Percentiles rank a stretch among this genome's conserved stretches.
phyloP scores from a whole-genome alignment of 2,888 invertebrate species.

The Megastigmus dorsalis region DNA sequence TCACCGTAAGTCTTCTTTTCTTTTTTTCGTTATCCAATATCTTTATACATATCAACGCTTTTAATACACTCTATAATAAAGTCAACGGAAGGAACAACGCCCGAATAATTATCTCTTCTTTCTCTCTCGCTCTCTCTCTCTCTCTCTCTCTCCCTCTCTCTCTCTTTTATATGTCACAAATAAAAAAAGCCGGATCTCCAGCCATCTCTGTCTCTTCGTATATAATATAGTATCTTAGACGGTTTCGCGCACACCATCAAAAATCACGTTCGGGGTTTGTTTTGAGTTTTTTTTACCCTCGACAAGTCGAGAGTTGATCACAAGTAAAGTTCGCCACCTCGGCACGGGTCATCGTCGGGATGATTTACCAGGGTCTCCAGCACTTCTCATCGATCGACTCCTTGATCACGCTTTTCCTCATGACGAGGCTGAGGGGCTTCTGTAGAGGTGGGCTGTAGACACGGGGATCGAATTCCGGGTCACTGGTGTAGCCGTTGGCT shows the following conservation, averaged over 20 bases:
- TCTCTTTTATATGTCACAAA: slow-evolving; percentile 36
- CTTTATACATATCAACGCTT: slow-evolving; percentile 25
- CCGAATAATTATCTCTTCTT: slow-evolving; percentile 45
- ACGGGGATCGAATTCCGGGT: slow-evolving; percentile 70
- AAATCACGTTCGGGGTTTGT: slow-evolving; percentile 15
- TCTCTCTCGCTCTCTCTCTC: slow-evolving; percentile 11
- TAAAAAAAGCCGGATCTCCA: slow-evolving; percentile 19
- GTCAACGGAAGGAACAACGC: slow-evolving; percentile 54
- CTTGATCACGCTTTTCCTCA: slow-evolving; percentile 73
- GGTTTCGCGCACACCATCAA: not conserved
- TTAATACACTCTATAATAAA: slow-evolving; percentile 53
- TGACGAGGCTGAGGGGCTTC: slow-evolving; percentile 84
- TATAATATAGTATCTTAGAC: not conserved
- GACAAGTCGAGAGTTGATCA: slow-evolving; percentile 41
- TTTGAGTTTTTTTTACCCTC: slow-evolving; percentile 18
- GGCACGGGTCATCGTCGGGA: not conserved
- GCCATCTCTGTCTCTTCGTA: not conserved
- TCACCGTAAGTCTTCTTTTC: not conserved
- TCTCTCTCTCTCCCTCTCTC: too few relatives aligned
- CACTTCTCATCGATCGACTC: slow-evolving; percentile 81
- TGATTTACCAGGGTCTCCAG: slow-evolving; percentile 87
- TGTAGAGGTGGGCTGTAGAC: slow-evolving; percentile 75
- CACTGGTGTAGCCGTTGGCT: slow-evolving; percentile 70
- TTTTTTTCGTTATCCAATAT: not conserved
- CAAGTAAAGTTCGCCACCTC: slow-evolving; percentile 6